Evolutionary conservation across 2,888 invertebrate genomes (phyloP).

Genomic region (Aradus depressus): DNA sequence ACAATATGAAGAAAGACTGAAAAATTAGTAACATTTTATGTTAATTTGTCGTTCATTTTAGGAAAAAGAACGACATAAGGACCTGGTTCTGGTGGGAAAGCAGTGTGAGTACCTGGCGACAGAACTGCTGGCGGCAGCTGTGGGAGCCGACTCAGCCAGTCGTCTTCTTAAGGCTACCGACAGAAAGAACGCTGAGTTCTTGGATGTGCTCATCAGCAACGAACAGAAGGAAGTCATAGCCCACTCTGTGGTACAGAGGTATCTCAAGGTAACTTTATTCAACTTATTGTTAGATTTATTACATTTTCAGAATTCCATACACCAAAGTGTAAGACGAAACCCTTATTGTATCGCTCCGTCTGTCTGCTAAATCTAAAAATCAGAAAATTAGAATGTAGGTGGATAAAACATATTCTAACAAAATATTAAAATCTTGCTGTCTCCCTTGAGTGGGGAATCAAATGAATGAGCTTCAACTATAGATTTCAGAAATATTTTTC

Average conservation of each 20-base stretch:
- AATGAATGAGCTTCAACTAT: too few species aligned
- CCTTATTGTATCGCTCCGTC: too few species aligned
- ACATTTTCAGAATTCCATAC: too few species aligned
- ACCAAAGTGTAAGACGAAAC: too few species aligned
- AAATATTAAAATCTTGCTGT: too few species aligned
- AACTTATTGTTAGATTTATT: too few species aligned
- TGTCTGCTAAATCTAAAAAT: too few species aligned
- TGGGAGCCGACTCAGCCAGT: slow-evolving; percentile 89
- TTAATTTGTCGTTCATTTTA: slow-evolving; percentile 34
- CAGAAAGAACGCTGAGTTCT: slow-evolving; percentile 82
- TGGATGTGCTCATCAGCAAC: slow-evolving; percentile 94
- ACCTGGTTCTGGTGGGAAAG: slow-evolving; percentile 86
- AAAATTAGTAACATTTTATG: neutral
- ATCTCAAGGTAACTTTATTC: slow-evolving; percentile 85
- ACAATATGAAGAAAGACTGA: neutral
- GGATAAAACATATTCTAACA: too few species aligned
- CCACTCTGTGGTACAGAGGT: slow-evolving; percentile 93
- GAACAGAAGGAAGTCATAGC: slow-evolving; percentile 97
- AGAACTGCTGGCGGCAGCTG: slow-evolving; percentile 83
- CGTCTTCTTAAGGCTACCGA: slow-evolving; percentile 91
- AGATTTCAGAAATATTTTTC: too few species aligned
- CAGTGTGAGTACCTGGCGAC: slow-evolving; percentile 98
- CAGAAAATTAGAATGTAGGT: too few species aligned
- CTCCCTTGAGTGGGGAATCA: too few species aligned
- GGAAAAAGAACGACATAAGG: slow-evolving; percentile 97